Evolutionary conservation across 2,797 vertebrate genomes (phyloP).

Genomic region (Masticophis lateralis): DNA sequence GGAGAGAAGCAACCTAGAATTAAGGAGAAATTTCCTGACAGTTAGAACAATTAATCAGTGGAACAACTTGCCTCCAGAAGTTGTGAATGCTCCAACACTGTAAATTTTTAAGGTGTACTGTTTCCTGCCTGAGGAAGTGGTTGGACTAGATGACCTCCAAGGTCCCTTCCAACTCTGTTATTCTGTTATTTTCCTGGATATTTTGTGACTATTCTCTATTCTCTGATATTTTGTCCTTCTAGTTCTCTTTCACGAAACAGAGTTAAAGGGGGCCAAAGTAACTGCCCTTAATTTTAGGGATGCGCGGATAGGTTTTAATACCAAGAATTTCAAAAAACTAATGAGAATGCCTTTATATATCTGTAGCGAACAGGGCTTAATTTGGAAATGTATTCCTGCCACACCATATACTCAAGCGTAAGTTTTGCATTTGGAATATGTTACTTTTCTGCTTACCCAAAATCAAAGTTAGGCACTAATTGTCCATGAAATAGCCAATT

Average conservation of each 20-base stretch:
- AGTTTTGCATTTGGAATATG: not conserved
- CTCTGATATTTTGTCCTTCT: not conserved
- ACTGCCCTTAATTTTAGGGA: not conserved
- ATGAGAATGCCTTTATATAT: not conserved
- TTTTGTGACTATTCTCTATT: not conserved
- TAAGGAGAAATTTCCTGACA: not conserved
- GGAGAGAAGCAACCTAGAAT: not conserved
- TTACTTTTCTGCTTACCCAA: constrained; percentile 1
- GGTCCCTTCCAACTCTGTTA: not conserved
- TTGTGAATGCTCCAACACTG: not conserved
- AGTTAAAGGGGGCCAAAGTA: not conserved
- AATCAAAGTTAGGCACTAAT: not conserved
- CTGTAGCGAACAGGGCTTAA: not conserved
- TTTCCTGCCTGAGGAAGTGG: not conserved
- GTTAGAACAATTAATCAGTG: not conserved
- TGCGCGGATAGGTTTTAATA: not conserved
- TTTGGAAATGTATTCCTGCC: not conserved
- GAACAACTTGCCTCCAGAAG: not conserved
- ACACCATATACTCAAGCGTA: not conserved
- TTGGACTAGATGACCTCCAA: not conserved
- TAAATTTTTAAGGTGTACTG: not conserved
- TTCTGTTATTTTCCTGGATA: not conserved
- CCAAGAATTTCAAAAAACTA: not conserved
- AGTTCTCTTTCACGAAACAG: not conserved
- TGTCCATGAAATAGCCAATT: constrained; percentile 7